Evolutionary conservation across 2,888 invertebrate species (phyloP).

Genomic region (Euzophera pinguis): DNA sequence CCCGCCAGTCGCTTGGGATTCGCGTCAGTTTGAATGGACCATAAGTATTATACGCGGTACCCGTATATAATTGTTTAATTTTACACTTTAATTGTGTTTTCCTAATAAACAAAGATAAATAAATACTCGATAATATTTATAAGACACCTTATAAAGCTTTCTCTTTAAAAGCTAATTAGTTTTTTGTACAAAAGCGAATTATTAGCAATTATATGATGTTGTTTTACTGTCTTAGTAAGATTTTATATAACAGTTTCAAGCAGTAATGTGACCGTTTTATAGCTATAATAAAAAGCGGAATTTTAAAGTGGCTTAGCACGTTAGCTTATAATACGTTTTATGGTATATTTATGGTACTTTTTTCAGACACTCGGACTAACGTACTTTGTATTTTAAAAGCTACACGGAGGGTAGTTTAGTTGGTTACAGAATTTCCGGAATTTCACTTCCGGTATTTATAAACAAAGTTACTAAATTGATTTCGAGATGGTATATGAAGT

Average conservation of each 20-base stretch:
- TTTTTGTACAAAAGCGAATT: background rate
- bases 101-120: too few species aligned
- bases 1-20: too few species aligned
- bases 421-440: background rate
- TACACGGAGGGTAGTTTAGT: background rate
- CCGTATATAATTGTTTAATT: too few species aligned
- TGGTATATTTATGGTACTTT: constrained; percentile 34
- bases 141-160: too few species aligned
- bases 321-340: constrained; percentile 37
- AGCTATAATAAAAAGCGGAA: constrained; percentile 40
- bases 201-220: background rate
- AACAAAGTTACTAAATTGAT: too few species aligned
- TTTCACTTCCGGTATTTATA: too few species aligned
- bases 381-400: constrained; percentile 8
- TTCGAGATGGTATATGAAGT: too few species aligned
- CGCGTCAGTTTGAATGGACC: too few species aligned
- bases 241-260: constrained; percentile 16
- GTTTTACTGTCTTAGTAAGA: background rate
- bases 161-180: background rate
- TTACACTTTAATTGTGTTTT: too few species aligned
- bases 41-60: too few species aligned
- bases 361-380: constrained; percentile 24
- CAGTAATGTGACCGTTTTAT: constrained; percentile 34
- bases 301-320: constrained; percentile 45
- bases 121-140: too few species aligned